Conservation (phyloP, 2,113 vertebrate genomes). For the Alces alces region DNA sequence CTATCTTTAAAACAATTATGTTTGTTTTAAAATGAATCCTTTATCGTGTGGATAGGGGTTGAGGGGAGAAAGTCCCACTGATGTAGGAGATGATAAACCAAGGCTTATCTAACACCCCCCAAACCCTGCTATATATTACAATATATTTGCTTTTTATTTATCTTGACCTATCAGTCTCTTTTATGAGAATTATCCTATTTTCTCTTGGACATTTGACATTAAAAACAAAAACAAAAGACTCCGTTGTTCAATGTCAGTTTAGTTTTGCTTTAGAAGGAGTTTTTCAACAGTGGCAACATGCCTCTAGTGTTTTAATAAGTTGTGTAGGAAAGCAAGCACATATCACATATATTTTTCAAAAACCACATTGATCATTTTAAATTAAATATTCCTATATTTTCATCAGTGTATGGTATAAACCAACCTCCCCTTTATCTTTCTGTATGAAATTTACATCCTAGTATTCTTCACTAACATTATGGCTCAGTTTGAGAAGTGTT, state of each 20-base stretch:
- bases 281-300: neutral
- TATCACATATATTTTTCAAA: neutral
- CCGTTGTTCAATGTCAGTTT: neutral
- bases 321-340: neutral
- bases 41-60: neutral
- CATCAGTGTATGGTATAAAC: neutral
- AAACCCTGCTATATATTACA: neutral
- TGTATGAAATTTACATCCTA: neutral
- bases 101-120: neutral
- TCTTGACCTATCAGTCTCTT: neutral
- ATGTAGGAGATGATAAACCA: neutral
- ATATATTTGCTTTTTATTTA: neutral
- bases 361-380: neutral
- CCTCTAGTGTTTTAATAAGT: neutral
- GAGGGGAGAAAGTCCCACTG: neutral
- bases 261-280: neutral
- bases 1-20: neutral
- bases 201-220: neutral
- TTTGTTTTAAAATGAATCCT: neutral
- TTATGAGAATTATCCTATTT: neutral
- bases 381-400: neutral
- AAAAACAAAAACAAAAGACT: neutral
- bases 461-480: neutral
- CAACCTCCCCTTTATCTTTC: neutral
- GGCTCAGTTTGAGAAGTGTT: neutral